phyloP scores from a whole-genome alignment of 2,797 vertebrate species.

The Helicolenus hilgendorfi region DNA sequence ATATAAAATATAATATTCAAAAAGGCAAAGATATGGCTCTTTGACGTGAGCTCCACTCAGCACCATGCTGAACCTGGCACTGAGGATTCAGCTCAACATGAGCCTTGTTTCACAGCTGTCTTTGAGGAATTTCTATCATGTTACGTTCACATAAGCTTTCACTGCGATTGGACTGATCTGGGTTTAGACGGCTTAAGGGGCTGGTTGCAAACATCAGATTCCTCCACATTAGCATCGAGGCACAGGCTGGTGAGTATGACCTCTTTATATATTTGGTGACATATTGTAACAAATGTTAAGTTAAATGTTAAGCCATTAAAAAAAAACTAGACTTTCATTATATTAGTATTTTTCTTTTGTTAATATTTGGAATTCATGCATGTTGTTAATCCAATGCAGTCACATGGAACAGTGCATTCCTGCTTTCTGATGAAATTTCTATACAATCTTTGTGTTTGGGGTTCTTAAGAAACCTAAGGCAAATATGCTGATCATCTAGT shows the following conservation, averaged over 20 bases:
- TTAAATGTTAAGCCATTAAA: neutral
- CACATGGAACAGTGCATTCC: neutral
- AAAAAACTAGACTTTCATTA: neutral
- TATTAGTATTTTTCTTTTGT: neutral
- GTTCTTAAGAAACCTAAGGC: neutral
- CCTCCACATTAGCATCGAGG: conserved; percentile 36
- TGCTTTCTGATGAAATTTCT: neutral
- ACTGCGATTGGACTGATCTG: conserved; percentile 62
- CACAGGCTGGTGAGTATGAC: conserved; percentile 67
- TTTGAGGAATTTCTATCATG: conserved; percentile 62
- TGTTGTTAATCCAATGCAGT: neutral
- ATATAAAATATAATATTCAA: neutral
- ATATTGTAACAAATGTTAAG: neutral
- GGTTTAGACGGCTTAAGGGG: conserved; percentile 67
- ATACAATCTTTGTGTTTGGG: neutral
- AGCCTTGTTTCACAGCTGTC: conserved; percentile 44
- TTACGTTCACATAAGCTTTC: conserved; percentile 62
- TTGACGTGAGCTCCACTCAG: conserved; percentile 10
- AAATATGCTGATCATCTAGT: neutral
- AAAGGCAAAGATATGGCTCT: neutral
- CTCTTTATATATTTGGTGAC: neutral
- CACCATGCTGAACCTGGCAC: conserved; percentile 55
- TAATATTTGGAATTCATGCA: neutral
- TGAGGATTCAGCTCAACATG: conserved; percentile 51
- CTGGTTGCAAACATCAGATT: conserved; percentile 65